Evolutionary conservation across 1,140 invertebrate species (phyloP), one percentile per base, ranked within the genome.

Genomic region (Drosophila simulans): DNA sequence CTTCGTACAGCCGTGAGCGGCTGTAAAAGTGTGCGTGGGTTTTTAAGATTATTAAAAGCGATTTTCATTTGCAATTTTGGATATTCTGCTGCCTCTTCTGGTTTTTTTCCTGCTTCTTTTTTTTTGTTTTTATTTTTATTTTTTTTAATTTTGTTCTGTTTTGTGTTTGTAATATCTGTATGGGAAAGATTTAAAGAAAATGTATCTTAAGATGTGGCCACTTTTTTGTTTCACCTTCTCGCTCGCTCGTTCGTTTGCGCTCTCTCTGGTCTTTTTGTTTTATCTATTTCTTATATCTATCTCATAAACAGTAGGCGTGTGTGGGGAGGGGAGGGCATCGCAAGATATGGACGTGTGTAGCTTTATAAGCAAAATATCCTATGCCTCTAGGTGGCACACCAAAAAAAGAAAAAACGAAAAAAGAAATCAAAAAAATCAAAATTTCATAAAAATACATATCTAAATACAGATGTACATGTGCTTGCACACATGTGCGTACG

Each of bases 1-100:
- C 42, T 45, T 49, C 77, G 42, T 39, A 25, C 52, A 45, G 42
- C 56, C 64, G 54, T 71, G 56, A 55, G 77, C 46, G 68, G 37
- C 37, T 70, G 40, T 53, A 45, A 62, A 20, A 55, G 53, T 62
- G 60, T 56, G 42, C 22, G 15, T 71, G 53, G 71, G 55, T 62
- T 74, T 74, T 43, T 65, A 34, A 76, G 49, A 66, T 71, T 49
- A 56, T 63, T 69, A 69, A 71, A 55, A 74, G 60, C 65, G 45
- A 52, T 63, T 57, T 71, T 55, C 52, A 60, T 68, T 49, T 49
- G 35, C 27, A 25, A 27, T 27, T 12, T 43, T 43, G 15, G 27
- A 31, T 31, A 31, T 31, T 31, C 27, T 31, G 27, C 7, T 31
- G 27, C 27, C 27, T 8, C 27, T 31, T 31, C 27, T 27, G 27